Percentiles rank a stretch among this genome's conserved stretches.
phyloP scores from a whole-genome alignment of 2,113 vertebrate genomes.

The Thamnaconus septentrionalis region DNA sequence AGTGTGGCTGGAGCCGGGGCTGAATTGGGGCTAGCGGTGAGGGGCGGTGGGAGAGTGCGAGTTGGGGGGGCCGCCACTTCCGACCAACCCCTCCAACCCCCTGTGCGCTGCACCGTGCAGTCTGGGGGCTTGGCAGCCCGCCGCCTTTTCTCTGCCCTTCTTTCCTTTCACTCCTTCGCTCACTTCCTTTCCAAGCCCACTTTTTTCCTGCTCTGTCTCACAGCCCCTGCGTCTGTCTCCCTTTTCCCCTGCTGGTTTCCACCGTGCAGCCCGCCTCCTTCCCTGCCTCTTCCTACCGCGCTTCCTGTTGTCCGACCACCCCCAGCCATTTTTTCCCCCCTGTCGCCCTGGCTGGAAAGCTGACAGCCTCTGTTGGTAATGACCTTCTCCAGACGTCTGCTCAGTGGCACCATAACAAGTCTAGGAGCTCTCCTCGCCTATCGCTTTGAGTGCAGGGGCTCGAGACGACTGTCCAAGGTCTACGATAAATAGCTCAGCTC shows the following conservation, averaged over 20 bases:
- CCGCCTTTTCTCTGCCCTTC: conserved; percentile 51
- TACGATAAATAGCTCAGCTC: conserved; percentile 46
- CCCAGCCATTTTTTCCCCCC: background rate
- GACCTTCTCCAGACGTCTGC: conserved; percentile 55
- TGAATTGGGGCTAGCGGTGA: conserved; percentile 58
- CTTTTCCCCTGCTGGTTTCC: conserved; percentile 28
- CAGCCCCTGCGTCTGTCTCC: conserved; percentile 11
- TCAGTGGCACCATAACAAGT: conserved; percentile 52
- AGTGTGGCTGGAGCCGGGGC: conserved; percentile 72
- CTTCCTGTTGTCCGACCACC: conserved; percentile 22
- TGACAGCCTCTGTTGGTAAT: conserved; percentile 48
- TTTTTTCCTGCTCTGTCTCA: conserved; percentile 43
- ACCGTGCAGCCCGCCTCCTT: conserved; percentile 11
- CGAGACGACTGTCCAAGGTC: conserved; percentile 43
- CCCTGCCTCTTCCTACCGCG: conserved; percentile 32
- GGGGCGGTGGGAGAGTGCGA: conserved; percentile 52
- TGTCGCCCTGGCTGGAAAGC: conserved; percentile 23
- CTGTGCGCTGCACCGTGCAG: conserved; percentile 57
- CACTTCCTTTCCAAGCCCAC: conserved; percentile 40
- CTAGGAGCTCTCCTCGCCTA: conserved; percentile 30
- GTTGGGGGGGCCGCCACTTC: conserved; percentile 65
- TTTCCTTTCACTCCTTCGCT: conserved; percentile 41
- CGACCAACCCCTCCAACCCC: conserved; percentile 68
- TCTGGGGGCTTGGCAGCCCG: conserved; percentile 60
- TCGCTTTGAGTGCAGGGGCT: conserved; percentile 19